Evolutionary conservation across 2,888 invertebrate genomes (phyloP).

Genomic region (Nomada ferruginata): DNA sequence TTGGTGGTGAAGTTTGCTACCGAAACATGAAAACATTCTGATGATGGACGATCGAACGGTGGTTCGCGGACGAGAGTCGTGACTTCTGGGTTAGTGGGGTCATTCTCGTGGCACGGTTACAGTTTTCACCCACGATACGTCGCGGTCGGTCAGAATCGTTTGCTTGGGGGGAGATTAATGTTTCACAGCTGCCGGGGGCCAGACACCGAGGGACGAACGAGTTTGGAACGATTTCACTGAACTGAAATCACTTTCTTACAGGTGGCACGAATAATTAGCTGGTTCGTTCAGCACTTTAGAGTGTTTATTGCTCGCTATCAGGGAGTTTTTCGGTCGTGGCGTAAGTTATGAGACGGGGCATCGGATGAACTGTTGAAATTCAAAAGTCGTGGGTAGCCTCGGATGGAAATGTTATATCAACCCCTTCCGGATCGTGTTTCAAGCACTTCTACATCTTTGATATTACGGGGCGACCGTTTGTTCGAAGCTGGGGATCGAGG

Average conservation of each 20-base stretch:
- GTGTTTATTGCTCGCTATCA: slow-evolving; percentile 24
- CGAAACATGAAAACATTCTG: slow-evolving; percentile 51
- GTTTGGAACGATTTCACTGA: slow-evolving; percentile 8
- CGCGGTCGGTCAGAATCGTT: neutral
- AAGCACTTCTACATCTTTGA: slow-evolving; percentile 4
- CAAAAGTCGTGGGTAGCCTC: neutral
- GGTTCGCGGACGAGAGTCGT: slow-evolving; percentile 11
- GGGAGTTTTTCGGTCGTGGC: slow-evolving; percentile 19
- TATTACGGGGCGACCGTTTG: neutral
- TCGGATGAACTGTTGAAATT: slow-evolving; percentile 48
- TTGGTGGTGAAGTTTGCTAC: slow-evolving; percentile 51
- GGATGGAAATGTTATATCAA: slow-evolving; percentile 2
- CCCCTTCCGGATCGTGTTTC: slow-evolving; percentile 13
- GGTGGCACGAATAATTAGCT: slow-evolving; percentile 39
- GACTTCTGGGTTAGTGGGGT: slow-evolving; percentile 62
- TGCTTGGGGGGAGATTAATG: slow-evolving; percentile 52
- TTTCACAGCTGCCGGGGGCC: slow-evolving; percentile 45
- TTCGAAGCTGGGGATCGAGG: neutral
- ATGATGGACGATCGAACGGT: slow-evolving; percentile 47
- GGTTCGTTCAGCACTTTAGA: slow-evolving; percentile 30
- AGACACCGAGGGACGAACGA: neutral
- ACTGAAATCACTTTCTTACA: slow-evolving; percentile 41
- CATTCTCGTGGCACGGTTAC: slow-evolving; percentile 3
- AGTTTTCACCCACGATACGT: slow-evolving; percentile 39
- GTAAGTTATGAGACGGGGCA: slow-evolving; percentile 46